Base-by-base conservation (phyloP, 2,888 invertebrate genomes). In the Ormyrus labotus region DNA sequence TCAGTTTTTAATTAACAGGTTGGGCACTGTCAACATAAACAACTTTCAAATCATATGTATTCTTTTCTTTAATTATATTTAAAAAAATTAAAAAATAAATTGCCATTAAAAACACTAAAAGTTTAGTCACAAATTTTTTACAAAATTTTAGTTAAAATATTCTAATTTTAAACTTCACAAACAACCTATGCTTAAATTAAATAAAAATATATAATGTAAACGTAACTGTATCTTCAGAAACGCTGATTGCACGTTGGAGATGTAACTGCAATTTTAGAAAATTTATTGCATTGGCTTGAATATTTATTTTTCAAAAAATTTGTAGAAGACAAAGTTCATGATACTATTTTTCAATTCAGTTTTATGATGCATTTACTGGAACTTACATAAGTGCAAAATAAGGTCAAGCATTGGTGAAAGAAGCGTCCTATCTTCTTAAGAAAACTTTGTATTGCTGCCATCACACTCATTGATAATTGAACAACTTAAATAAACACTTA, bases 311-410 rank as follows among this genome's bases (percentile, higher is more conserved):
- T 70, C n/a, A 69, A 55, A 69, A 57, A 58, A 13, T 72, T 34
- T 57, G 45, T 69, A 65, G 6, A 48, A 68, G 61, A 47, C n/a
- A 67, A 71, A 76, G 5, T 57, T 64, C 9, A 61, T 60, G 45
- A 71, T 50, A 71, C n/a, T 55, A 9, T 71, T 75, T 67, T 47
- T 71, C 47, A 72, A 70, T 71, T 74, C 63, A 73, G 81, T 69
- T 76, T 45, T 57, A 68, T 78, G 77, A 64, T 68, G 58, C 78
- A 63, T 70, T 80, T 73, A 80, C 74, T 81, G 72, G 55, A 85
- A 89, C 89, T 90, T 89, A 90, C 90, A 85, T 84, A 84, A 83
- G 84, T 83, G 83, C 84, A 87, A 81, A 88, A 72, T 83, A 86
- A 86, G 84, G 78, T 84, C 83, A 87, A 83, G 85, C 81, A 86